Percentiles rank a stretch among this genome's conserved stretches.
These are phyloP conservation scores for Ridgeia piscesae DNA, from an alignment of 1,140 invertebrate species.

Conservation along the genomic window DNA sequence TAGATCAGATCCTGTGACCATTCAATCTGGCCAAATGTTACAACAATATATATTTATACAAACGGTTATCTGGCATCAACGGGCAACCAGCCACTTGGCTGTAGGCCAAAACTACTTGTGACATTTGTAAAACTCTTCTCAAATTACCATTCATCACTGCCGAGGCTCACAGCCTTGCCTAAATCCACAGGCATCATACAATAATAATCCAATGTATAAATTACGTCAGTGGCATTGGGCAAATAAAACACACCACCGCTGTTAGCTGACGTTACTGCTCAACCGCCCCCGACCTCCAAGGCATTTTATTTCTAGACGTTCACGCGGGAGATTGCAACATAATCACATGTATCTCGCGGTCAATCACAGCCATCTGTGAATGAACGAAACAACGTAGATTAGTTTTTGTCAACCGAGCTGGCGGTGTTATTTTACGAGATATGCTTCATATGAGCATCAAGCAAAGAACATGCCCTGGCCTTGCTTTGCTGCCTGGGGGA, in stretches of 20 bases:
- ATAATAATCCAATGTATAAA: not conserved
- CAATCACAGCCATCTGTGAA: not conserved
- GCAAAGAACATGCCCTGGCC: not conserved
- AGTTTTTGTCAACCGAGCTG: not conserved
- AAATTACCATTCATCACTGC: not conserved
- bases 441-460: not conserved
- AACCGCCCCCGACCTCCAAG: too few relatives aligned
- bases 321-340: not conserved
- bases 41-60: not conserved
- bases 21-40: not conserved
- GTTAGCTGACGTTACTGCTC: not conserved
- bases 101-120: not conserved
- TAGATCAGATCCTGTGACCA: not conserved
- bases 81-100: not conserved
- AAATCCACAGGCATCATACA: not conserved
- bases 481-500: not conserved
- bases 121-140: not conserved
- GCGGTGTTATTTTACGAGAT: not conserved
- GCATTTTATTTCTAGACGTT: not conserved
- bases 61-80: not conserved
- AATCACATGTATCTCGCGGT: not conserved
- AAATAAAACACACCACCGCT: not conserved
- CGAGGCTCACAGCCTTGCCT: not conserved
- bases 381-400: not conserved
- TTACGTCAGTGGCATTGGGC: not conserved